These are phyloP conservation scores for Acanthurus tractus DNA, from an alignment of 2,797 vertebrate genomes.

Conservation along the genomic window DNA sequence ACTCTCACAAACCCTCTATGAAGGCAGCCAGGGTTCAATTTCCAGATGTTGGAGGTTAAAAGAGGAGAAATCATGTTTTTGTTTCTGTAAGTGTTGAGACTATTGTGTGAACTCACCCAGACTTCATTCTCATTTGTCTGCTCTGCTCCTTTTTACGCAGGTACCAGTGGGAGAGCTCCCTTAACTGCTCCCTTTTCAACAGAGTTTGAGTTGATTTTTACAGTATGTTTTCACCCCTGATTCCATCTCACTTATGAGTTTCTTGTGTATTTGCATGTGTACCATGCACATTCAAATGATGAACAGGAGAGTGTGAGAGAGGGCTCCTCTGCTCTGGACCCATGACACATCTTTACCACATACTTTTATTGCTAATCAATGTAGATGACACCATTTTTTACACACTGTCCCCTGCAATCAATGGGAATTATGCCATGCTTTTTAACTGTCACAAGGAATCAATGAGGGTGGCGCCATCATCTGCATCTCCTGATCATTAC, in stretches of 20 bases:
- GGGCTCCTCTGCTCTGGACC: conserved; percentile 40
- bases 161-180: background rate
- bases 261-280: conserved; percentile 5
- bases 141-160: background rate
- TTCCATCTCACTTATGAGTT: background rate
- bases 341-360: conserved; percentile 51
- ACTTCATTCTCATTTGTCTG: conserved; percentile 6
- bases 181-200: conserved; percentile 2
- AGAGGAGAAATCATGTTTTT: conserved; percentile 20
- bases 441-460: conserved; percentile 75
- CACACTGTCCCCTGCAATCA: conserved; percentile 60
- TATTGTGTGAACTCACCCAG: background rate
- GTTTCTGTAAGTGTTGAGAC: conserved; percentile 10
- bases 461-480: conserved; percentile 70
- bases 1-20: conserved; percentile 25
- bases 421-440: conserved; percentile 76
- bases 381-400: conserved; percentile 65
- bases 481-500: conserved; percentile 71
- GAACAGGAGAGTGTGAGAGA: conserved; percentile 44
- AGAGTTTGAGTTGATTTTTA: conserved; percentile 10
- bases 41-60: conserved; percentile 29
- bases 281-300: conserved; percentile 48
- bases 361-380: conserved; percentile 74
- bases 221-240: background rate
- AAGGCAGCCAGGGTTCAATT: conserved; percentile 30